Evolutionary conservation across 2,888 invertebrate genomes (phyloP).

Genomic region (Peribatodes rhomboidaria): DNA sequence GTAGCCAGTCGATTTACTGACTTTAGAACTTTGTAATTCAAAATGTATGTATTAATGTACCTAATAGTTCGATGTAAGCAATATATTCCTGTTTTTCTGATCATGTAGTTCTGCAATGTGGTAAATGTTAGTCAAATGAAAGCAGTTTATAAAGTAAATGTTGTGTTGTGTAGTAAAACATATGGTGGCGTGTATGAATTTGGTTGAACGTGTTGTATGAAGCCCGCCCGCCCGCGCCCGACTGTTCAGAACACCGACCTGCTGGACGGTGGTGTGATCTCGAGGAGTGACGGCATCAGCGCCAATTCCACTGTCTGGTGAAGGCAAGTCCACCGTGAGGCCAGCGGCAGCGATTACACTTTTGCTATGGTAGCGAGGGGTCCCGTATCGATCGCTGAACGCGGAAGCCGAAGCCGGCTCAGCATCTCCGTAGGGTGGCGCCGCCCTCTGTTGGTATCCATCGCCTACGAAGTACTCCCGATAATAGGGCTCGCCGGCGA

Average conservation of each 20-base stretch:
- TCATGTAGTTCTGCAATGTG: constrained; percentile 13
- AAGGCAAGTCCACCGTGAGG: constrained; percentile 97
- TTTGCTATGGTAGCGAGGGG: constrained; percentile 91
- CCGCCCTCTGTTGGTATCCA: constrained; percentile 87
- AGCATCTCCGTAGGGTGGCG: constrained; percentile 85
- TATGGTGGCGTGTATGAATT: constrained; percentile 50
- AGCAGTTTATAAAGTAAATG: constrained; percentile 25
- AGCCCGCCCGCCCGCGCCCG: constrained; percentile 81
- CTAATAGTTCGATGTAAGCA: constrained; percentile 37
- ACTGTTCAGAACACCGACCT: constrained; percentile 88
- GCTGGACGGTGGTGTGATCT: constrained; percentile 95
- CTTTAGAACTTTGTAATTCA: constrained; percentile 32
- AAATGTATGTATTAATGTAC: constrained; percentile 61
- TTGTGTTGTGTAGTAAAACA: constrained; percentile 44
- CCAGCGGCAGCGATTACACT: constrained; percentile 92
- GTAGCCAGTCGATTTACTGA: constrained; percentile 27
- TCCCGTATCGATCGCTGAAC: constrained; percentile 90
- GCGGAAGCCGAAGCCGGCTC: constrained; percentile 87
- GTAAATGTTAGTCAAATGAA: constrained; percentile 12
- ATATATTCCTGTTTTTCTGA: constrained; percentile 14
- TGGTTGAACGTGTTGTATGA: constrained; percentile 54
- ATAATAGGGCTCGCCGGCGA: constrained; percentile 92
- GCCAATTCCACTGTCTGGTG: constrained; percentile 98
- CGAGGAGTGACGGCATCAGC: constrained; percentile 97
- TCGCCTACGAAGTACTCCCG: constrained; percentile 92